Conservation (phyloP, 53 echinoderm and acorn worm genomes). For the Echinometra lucunter region DNA sequence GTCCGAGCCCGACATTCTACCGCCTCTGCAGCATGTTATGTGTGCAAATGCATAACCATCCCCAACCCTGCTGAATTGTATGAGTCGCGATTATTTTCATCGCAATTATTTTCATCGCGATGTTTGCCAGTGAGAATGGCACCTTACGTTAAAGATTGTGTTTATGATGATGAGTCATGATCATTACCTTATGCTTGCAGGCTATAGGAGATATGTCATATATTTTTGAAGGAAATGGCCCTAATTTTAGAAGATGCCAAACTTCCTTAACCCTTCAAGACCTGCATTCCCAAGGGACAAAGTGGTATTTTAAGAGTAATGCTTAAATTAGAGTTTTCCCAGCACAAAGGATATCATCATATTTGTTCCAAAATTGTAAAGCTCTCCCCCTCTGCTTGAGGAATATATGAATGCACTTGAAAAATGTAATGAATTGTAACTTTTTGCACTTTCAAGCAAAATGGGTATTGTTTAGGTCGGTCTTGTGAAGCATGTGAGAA, state of each 20-base stretch:
- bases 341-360: neutral
- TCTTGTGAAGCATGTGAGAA: too few relatives aligned
- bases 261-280: neutral
- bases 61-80: too few relatives aligned
- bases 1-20: too few relatives aligned
- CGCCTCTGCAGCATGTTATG: too few relatives aligned
- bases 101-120: too few relatives aligned
- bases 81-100: too few relatives aligned
- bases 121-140: too few relatives aligned
- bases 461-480: too few relatives aligned
- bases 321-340: conserved; percentile 12
- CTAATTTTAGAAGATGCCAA: conserved; percentile 18
- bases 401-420: neutral
- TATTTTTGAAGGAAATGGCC: conserved; percentile 43
- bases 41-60: too few relatives aligned
- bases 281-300: neutral
- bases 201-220: neutral
- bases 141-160: neutral
- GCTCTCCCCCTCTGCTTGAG: neutral
- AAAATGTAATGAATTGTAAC: too few relatives aligned
- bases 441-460: too few relatives aligned
- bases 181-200: conserved; percentile 19
- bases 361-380: neutral
- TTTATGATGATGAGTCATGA: conserved; percentile 4
- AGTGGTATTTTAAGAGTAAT: neutral